Evolutionary conservation across 2,888 invertebrate genomes (phyloP).

Genomic region (Hetaerina titia): DNA sequence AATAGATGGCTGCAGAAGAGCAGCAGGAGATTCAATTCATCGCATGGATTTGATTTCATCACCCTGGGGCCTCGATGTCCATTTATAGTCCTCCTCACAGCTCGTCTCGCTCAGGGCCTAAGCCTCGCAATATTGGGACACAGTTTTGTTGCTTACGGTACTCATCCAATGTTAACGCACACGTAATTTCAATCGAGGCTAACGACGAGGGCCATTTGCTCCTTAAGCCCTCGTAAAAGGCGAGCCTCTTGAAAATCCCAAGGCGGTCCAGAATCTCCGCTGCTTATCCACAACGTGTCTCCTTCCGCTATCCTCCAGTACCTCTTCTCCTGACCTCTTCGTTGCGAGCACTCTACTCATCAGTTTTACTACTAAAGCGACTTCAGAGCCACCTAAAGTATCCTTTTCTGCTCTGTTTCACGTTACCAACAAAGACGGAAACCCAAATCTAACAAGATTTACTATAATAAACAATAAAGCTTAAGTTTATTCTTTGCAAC

Average conservation of each 20-base stretch:
- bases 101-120: not conserved
- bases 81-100: not conserved
- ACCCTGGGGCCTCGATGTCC: not conserved
- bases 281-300: not conserved
- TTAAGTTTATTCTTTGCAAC: no score
- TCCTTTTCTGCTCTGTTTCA: not conserved
- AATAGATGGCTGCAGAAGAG: no score
- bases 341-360: not conserved
- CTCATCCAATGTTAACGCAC: not conserved
- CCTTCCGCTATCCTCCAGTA: not conserved
- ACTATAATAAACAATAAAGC: no score
- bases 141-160: not conserved
- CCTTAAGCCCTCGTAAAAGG: not conserved
- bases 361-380: not conserved
- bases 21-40: no score
- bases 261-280: not conserved
- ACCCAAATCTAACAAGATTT: no score
- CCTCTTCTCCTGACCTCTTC: not conserved
- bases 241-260: not conserved
- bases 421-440: no score
- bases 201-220: not conserved
- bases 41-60: not conserved
- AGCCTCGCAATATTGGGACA: not conserved
- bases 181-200: conserved; percentile 25
- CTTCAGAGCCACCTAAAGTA: not conserved